These are phyloP conservation scores for Dascillus cervinus DNA, from an alignment of 2,888 invertebrate genomes.

Conservation along the genomic window DNA sequence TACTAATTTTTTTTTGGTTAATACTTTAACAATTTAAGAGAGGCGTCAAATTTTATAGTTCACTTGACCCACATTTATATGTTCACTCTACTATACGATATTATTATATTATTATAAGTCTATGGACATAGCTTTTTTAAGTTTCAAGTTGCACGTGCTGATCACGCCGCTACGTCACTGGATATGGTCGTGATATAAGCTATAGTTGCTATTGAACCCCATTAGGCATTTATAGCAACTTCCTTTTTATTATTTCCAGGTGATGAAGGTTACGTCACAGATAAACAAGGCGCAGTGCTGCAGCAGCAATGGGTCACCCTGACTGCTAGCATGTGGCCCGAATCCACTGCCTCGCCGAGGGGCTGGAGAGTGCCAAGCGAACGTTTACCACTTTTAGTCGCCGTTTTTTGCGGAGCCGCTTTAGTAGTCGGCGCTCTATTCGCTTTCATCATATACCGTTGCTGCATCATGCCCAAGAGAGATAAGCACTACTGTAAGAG, in stretches of 20 bases:
- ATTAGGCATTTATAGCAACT: too few relatives aligned
- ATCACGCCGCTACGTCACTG: too few relatives aligned
- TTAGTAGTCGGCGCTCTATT: conserved; percentile 57
- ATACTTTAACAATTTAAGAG: too few relatives aligned
- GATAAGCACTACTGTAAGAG: conserved; percentile 60
- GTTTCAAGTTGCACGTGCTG: too few relatives aligned
- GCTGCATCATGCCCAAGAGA: conserved; percentile 61
- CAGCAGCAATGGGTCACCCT: conserved; percentile 47
- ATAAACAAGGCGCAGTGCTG: conserved; percentile 35
- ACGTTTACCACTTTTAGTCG: conserved; percentile 43
- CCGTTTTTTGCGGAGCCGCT: conserved; percentile 49
- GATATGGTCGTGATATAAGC: too few relatives aligned
- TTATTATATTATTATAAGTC: too few relatives aligned
- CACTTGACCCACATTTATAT: too few relatives aligned
- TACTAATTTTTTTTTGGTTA: too few relatives aligned
- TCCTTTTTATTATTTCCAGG: conserved; percentile 25
- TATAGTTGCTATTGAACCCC: too few relatives aligned
- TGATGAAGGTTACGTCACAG: conserved; percentile 32
- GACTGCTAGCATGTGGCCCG: conserved; percentile 48
- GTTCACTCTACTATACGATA: too few relatives aligned
- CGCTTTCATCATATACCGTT: conserved; percentile 58
- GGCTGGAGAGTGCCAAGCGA: conserved; percentile 44
- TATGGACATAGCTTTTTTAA: too few relatives aligned
- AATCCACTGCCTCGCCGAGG: conserved; percentile 33
- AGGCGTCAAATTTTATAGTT: too few relatives aligned